Base-by-base conservation (phyloP, 2,888 invertebrate species). In the Cybosia mesomella region DNA sequence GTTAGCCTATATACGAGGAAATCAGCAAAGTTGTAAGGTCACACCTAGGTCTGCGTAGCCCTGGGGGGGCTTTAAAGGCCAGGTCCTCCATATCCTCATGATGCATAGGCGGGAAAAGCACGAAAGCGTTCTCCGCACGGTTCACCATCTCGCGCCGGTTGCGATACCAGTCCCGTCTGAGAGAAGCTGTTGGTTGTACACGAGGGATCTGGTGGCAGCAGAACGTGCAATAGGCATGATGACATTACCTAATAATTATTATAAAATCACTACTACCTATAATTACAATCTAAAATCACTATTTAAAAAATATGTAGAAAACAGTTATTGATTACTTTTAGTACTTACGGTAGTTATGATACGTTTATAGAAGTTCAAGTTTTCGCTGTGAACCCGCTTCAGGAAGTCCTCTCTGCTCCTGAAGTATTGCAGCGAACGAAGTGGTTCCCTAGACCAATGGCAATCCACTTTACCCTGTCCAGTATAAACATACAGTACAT, bases 401-500 rank as follows among this genome's bases (percentile, higher is more conserved):
- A 83, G 70, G 58, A 80, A 84, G 54, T 82, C 71, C 0, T 75
- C 80, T 58, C 93, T 80, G 0, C 70, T 77, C 2, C 82, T 68
- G 67, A 85, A 83, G 66, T 87, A 80, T n/a, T 83, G 80, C 1
- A n/a, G 59, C 21, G 54, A 24, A 0, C 58, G 64, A 3, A 73
- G 28, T 0, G 85, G 87, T 3, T 67, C 70, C 2, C 18, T 64
- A 0, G 53, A 28, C 93, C 93, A 92, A n/a, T 74, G 85, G 65
- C 87, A 72, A 70, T 94, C 92, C 2, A 93, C 90, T 66, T 79
- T 84, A n/a, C 93, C 93, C 93, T 93, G 80, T 0, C 72, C 68
- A 34, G 21, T n/a, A 55, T 13, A 36, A 21, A 13, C 11, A 18
- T 43, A 18, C 1, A 43, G 15, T 2, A 43, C 11, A 10, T n/a